phyloP scores from a whole-genome alignment of 92 coral and sea anemone species.

The Phenganax marumi region DNA sequence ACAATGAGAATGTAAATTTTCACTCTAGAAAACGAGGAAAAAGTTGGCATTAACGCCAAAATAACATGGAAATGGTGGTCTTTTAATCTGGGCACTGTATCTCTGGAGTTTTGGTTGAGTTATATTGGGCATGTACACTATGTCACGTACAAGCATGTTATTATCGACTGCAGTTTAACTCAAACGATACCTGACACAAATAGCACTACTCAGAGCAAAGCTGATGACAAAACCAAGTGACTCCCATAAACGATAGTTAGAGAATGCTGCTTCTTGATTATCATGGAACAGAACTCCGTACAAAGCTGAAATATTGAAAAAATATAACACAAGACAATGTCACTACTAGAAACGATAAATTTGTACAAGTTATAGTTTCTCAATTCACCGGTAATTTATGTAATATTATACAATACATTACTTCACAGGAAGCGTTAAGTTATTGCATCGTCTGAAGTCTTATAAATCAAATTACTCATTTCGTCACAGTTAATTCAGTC shows the following conservation, averaged over 20 bases:
- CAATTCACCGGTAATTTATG: too few species aligned
- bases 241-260: conserved; percentile 99
- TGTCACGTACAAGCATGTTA: not conserved
- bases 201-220: conserved; percentile 77
- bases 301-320: conserved; percentile 53
- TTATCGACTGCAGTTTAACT: not conserved
- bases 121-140: not conserved
- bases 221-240: conserved; percentile 90
- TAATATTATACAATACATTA: too few species aligned
- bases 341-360: too few species aligned
- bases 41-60: not conserved
- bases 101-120: not conserved
- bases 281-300: conserved; percentile 88
- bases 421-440: too few species aligned
- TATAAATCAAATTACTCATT: too few species aligned
- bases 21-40: conserved; percentile 15
- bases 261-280: conserved; percentile 95
- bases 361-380: too few species aligned
- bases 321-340: not conserved
- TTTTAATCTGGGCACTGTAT: not conserved
- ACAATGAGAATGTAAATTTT: conserved; percentile 79
- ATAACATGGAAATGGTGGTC: not conserved
- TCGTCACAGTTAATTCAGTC: too few species aligned
- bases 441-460: too few species aligned
- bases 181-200: conserved; percentile 59